phyloP scores from a whole-genome alignment of 2,113 vertebrate species.

The Aphelocoma coerulescens region DNA sequence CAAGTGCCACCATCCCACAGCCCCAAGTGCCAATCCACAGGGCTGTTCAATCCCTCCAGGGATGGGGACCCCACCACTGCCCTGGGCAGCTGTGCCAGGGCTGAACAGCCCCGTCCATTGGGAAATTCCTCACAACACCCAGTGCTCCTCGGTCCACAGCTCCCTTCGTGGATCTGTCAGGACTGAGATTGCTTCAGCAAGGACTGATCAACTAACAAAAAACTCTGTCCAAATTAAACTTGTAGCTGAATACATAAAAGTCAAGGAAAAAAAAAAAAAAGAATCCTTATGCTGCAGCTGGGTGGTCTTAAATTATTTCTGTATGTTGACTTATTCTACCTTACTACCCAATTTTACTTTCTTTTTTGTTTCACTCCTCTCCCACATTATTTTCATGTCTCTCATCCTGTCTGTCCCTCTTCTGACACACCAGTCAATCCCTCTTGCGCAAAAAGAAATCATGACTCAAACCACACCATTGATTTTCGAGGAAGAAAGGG shows the following conservation, averaged over 20 bases:
- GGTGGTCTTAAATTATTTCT: background rate
- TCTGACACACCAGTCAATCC: background rate
- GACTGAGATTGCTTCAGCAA: background rate
- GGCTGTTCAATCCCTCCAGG: background rate
- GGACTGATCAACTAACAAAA: background rate
- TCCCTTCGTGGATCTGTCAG: background rate
- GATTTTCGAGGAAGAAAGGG: background rate
- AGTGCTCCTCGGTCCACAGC: background rate
- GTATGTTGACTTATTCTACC: background rate
- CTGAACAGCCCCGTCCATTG: background rate
- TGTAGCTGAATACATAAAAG: background rate
- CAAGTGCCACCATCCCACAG: accelerated
- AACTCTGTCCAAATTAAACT: background rate
- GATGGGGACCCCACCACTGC: background rate
- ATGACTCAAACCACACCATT: background rate
- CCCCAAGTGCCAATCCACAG: background rate
- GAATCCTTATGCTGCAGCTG: background rate
- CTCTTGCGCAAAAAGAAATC: background rate
- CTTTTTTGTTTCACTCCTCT: background rate
- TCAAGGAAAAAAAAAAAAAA: background rate
- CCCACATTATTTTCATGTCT: background rate
- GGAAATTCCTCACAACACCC: background rate
- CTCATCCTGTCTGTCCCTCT: background rate
- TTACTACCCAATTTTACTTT: background rate
- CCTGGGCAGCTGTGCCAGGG: background rate